These are phyloP conservation scores for Drosophila kurseongensis DNA, from an alignment of 1,140 invertebrate genomes.

Conservation along the genomic window DNA sequence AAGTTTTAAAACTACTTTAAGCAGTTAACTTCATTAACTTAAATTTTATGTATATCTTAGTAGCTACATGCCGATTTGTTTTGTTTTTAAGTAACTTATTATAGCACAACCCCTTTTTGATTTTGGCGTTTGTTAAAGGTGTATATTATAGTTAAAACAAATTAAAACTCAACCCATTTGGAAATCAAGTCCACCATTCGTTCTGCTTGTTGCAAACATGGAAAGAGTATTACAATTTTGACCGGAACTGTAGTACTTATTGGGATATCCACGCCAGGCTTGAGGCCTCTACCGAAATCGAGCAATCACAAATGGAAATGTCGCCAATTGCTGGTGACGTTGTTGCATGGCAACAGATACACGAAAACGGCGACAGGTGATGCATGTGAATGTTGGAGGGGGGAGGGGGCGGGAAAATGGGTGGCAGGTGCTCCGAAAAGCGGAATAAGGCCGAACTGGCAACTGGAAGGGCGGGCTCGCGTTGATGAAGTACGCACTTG, in stretches of 20 bases:
- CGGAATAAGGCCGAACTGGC: neutral
- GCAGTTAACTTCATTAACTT: no score
- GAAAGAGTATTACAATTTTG: neutral
- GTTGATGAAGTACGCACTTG: conserved; percentile 69
- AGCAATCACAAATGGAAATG: conserved; percentile 65
- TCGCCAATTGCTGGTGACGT: conserved; percentile 51
- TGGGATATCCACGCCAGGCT: neutral
- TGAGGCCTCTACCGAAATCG: conserved; percentile 27
- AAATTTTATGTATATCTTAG: no score
- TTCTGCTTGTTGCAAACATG: neutral
- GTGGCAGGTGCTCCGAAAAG: neutral
- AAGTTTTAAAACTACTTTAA: no score
- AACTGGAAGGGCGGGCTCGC: conserved; percentile 44
- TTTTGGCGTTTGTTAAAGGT: no score
- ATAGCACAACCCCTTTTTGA: no score
- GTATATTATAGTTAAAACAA: no score
- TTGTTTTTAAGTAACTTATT: no score
- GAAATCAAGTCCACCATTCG: neutral
- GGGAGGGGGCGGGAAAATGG: neutral
- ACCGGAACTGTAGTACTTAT: neutral
- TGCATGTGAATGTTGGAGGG: conserved; percentile 1
- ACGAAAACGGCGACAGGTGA: conserved; percentile 12
- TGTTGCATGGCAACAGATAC: conserved; percentile 39
- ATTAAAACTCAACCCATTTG: neutral
- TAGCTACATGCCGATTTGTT: no score